Conservation (phyloP, 2,113 vertebrate species). For the Tragelaphus strepsiceros region DNA sequence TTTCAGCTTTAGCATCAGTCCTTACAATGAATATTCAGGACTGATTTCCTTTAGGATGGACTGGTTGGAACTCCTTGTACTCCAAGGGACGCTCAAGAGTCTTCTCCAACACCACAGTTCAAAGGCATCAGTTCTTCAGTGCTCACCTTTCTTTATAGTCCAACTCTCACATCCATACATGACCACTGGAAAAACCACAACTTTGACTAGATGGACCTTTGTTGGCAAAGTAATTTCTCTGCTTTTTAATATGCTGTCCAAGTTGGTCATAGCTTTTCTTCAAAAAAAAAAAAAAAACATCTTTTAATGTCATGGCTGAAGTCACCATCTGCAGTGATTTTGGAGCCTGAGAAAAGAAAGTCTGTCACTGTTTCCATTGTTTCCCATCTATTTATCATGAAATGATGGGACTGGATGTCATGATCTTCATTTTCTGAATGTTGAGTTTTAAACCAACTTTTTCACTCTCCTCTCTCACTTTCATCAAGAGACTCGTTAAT, state of each 20-base stretch:
- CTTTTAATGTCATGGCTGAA: no score
- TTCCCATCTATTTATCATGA: not conserved
- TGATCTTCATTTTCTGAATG: not conserved
- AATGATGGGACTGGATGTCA: not conserved
- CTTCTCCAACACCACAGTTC: not conserved
- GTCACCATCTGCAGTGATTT: no score
- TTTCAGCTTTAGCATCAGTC: not conserved
- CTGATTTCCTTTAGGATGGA: not conserved
- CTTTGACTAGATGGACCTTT: not conserved
- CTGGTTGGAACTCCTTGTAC: not conserved
- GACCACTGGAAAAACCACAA: not conserved
- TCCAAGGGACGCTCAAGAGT: not conserved
- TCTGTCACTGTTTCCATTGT: not conserved
- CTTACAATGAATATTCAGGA: not conserved
- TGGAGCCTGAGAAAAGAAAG: no score
- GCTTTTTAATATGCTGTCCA: not conserved
- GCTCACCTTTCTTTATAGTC: not conserved
- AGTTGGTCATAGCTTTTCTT: not conserved
- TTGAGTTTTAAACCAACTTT: not conserved
- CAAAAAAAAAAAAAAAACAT: not conserved
- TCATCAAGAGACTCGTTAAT: not conserved
- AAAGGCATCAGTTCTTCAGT: not conserved
- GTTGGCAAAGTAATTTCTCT: not conserved
- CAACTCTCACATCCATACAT: not conserved
- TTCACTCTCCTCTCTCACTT: not conserved